Conservation (phyloP, 64 coral and sea anemone species). For the Stichodactyla mertensii region DNA sequence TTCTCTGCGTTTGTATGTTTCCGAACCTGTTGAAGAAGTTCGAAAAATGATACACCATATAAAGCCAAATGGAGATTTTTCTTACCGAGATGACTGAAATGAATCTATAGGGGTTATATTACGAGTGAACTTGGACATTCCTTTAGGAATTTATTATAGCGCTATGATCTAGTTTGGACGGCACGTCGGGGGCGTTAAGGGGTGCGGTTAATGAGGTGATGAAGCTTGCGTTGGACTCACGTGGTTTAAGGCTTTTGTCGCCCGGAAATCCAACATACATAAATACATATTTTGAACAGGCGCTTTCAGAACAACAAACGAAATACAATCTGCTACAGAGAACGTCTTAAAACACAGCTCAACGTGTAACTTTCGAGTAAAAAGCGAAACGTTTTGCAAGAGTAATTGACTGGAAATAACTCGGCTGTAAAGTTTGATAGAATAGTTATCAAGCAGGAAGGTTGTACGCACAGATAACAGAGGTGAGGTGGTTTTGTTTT, state of each 20-base stretch:
- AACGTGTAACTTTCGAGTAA: not conserved
- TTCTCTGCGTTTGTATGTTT: too few relatives aligned
- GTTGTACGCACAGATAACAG: not conserved
- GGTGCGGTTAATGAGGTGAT: slow-evolving; percentile 18
- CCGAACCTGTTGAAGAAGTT: too few relatives aligned
- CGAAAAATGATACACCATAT: too few relatives aligned
- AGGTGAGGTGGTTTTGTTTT: not conserved
- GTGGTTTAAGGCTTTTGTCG: not conserved
- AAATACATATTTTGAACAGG: not conserved
- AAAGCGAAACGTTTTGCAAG: not conserved
- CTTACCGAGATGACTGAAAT: not conserved
- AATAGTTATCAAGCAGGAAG: not conserved
- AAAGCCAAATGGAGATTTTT: not conserved
- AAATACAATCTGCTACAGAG: not conserved
- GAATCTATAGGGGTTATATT: not conserved
- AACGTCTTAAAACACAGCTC: not conserved
- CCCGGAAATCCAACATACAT: not conserved
- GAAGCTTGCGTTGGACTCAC: slow-evolving; percentile 6
- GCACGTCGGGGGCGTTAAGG: not conserved
- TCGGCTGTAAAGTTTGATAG: not conserved
- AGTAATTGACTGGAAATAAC: not conserved
- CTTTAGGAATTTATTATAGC: not conserved
- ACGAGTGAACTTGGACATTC: not conserved
- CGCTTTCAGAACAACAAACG: not conserved
- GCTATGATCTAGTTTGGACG: not conserved